Conservation (phyloP, 1,140 invertebrate species). For the Zaprionus nigranus region DNA sequence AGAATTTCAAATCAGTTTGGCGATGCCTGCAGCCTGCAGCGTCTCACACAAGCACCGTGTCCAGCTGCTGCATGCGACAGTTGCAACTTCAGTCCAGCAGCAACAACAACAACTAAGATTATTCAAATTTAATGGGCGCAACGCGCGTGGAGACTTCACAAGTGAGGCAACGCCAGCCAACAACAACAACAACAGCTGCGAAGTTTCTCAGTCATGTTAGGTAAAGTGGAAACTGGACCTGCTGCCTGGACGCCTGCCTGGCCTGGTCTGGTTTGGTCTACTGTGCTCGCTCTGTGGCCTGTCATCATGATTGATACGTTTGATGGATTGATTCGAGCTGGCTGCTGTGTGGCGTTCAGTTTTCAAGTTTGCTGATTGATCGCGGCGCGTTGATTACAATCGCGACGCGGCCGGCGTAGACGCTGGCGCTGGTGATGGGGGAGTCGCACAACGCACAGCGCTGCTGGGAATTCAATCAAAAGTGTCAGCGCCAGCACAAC, state of each 20-base stretch:
- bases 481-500: conserved; percentile 73
- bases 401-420: conserved; percentile 35
- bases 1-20: conserved; percentile 79
- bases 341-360: conserved; percentile 62
- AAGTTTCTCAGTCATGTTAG: conserved; percentile 40
- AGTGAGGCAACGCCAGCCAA: conserved; percentile 50
- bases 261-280: conserved; percentile 8
- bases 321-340: conserved; percentile 81
- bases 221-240: conserved; percentile 33
- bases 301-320: conserved; percentile 84
- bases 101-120: conserved; percentile 60
- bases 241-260: conserved; percentile 32
- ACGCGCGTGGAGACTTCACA: conserved; percentile 69
- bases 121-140: conserved; percentile 81
- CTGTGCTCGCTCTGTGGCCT: conserved; percentile 37
- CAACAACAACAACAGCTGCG: background rate
- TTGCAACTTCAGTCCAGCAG: conserved; percentile 34
- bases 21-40: conserved; percentile 55
- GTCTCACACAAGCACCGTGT: conserved; percentile 50
- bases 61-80: conserved; percentile 35
- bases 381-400: conserved; percentile 79
- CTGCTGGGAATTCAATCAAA: conserved; percentile 84
- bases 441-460: conserved; percentile 50
- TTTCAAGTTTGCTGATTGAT: conserved; percentile 70
- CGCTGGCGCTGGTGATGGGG: conserved; percentile 25